Evolutionary conservation across 1,140 invertebrate species (phyloP), one percentile per base, ranked within the genome.

Genomic region (Drosophila virilis): DNA sequence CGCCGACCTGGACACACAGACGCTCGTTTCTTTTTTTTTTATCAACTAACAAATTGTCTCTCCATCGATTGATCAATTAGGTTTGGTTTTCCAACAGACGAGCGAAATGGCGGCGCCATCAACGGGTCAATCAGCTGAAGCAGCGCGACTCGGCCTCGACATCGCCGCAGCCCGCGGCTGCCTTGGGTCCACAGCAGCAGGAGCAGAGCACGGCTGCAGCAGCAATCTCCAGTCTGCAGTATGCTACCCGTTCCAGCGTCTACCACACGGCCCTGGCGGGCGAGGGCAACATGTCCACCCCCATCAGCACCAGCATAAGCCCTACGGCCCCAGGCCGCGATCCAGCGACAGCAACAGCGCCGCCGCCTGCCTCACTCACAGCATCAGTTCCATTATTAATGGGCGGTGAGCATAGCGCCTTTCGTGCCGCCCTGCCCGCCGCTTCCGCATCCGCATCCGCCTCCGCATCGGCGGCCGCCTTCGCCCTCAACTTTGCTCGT

Each of bases 11-110:
- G 69, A 77, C 60, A 55, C 7, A 50, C 32, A 55, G 8, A 61
- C 28, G 54, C 37, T 64, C 32, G 52, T 69, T 28, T 70, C 58
- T 72, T 80, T 60, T 68, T 74, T 72, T 80, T 92, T 92, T 80
- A 70, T 76, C 64, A 69, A 92, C 91, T 92, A 92, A 92, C 91
- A 81, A 90, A 91, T 88, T 84, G 79, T 92, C 90, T 92, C 90
- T 92, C 81, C 91, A 74, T 89, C 77, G 83, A 92, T 92, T 92
- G 92, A 93, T 92, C 91, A 92, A 93, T 92, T 95, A 98, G 97
- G 97, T 98, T 95, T 98, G 97, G 97, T 98, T 98, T 97, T 98
- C 97, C 95, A 98, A 98, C 96, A 97, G 97, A 96, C 96, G 97
- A 94, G 97, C 97, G 93, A 98, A 98, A 95, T 98, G 97, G 97